Base-by-base conservation (phyloP, 2,888 invertebrate genomes). In the Fragum fragum region DNA sequence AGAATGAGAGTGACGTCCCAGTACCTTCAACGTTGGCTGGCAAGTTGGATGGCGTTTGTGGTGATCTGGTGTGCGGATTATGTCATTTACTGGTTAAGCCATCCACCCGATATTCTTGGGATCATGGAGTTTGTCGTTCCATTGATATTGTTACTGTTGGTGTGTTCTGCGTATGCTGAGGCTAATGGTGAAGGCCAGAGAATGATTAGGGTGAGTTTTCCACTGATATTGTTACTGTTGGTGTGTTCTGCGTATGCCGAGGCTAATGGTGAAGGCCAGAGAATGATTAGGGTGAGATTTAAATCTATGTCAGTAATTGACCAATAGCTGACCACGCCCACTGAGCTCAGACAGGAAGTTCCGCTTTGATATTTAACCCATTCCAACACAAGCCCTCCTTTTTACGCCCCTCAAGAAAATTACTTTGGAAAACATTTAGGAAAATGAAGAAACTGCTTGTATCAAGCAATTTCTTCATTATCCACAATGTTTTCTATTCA, bases 151-250 rank as follows among this genome's bases (percentile, higher is more conserved):
- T 90, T 95, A 1, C 92, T 94, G 0, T 87, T 95, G 0, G 69
- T 95, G 59, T 92, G 94, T 66, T 94, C 95, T 3, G 94, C 95
- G 0, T 95, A 94, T 83, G 95, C 95, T 1, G 95, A 95, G 90
- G 95, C 94, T 42, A 95, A 95, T 85, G 92, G 93, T 70, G 95
- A 95, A 86, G 94, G 95, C n/a, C 91, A 91, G 36, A 90, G 94
- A 23, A 90, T 95, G 83, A 84, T 94, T 26, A 92, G 93, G 92
- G 95, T 95, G 77, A 23, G 59, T n/a, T n/a, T n/a, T n/a, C 95
- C 95, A 0, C 89, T 95, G 21, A 73, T 94, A 11, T 73, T 94
- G 3, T 90, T 95, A 1, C 92, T 94, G 0, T 87, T 95, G 0
- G 69, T 95, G 59, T 92, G 94, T 66, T 94, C 95, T 3, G 94